Evolutionary conservation across 2,113 vertebrate species (phyloP).

Genomic region (Pelobates fuscus): DNA sequence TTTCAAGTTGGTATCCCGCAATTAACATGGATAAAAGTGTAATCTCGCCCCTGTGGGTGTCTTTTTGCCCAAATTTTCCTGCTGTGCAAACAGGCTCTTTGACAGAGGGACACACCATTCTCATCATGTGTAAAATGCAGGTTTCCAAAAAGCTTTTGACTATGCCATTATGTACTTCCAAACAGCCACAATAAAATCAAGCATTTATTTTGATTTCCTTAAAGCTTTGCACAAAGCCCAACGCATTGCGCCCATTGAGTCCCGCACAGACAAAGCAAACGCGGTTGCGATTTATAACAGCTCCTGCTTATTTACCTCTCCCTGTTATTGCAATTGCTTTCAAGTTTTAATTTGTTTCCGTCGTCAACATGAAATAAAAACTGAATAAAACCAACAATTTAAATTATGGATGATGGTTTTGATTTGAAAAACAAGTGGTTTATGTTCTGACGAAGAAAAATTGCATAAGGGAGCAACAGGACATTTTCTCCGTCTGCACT

Average conservation of each 20-base stretch:
- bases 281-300: neutral
- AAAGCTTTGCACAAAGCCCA: neutral
- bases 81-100: constrained; percentile 8
- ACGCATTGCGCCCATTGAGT: neutral
- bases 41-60: neutral
- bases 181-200: constrained; percentile 5
- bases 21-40: neutral
- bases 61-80: neutral
- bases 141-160: neutral
- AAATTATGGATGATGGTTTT: constrained; percentile 8
- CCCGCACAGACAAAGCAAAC: neutral
- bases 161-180: neutral
- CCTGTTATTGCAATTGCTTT: neutral
- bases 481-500: neutral
- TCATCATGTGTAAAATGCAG: neutral
- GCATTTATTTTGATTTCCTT: neutral
- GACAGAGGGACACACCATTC: neutral
- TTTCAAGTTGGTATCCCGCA: neutral
- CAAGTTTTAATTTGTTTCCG: constrained; percentile 12
- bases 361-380: neutral
- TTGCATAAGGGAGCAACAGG: constrained; percentile 16
- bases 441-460: neutral
- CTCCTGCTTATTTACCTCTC: neutral
- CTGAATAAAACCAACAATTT: neutral
- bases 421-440: constrained; percentile 18